Percentiles rank a stretch among this genome's conserved stretches.
Evolutionary conservation across 2,888 invertebrate genomes (phyloP).

Genomic region (Lamellibrachia satsuma): DNA sequence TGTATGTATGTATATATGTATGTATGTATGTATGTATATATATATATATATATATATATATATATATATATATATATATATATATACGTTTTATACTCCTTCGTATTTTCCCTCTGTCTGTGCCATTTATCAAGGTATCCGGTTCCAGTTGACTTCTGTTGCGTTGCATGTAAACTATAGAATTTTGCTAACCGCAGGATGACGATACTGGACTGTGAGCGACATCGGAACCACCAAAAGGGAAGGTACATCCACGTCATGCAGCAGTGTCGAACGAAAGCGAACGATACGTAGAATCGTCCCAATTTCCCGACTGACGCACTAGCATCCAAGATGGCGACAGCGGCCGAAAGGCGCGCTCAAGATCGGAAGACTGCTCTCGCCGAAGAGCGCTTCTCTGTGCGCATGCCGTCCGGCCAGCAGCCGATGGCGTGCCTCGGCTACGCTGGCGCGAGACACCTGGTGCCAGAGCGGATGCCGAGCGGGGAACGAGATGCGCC

Average conservation of each 20-base stretch:
- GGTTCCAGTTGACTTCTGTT: not conserved
- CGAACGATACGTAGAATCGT: not conserved
- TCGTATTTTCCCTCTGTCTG: not conserved
- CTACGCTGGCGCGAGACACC: slow-evolving; percentile 58
- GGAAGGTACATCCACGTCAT: not conserved
- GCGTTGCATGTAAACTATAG: not conserved
- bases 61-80: too few relatives aligned
- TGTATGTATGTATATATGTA: too few relatives aligned
- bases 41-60: too few relatives aligned
- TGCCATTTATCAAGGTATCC: not conserved
- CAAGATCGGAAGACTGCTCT: not conserved
- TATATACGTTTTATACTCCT: not conserved
- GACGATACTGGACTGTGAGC: not conserved
- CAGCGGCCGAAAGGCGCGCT: not conserved
- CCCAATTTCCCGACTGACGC: not conserved
- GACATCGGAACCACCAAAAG: not conserved
- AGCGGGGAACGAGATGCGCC: slow-evolving; percentile 27
- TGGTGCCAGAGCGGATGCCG: slow-evolving; percentile 58
- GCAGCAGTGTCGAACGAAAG: not conserved
- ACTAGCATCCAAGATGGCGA: not conserved
- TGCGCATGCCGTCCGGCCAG: not conserved
- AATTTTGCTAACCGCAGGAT: not conserved
- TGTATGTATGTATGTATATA: too few relatives aligned
- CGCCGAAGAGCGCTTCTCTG: not conserved
- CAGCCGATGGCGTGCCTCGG: slow-evolving; percentile 54